Evolutionary conservation across 2,888 invertebrate species (phyloP).

Genomic region (Callyntrura guangdongensis): DNA sequence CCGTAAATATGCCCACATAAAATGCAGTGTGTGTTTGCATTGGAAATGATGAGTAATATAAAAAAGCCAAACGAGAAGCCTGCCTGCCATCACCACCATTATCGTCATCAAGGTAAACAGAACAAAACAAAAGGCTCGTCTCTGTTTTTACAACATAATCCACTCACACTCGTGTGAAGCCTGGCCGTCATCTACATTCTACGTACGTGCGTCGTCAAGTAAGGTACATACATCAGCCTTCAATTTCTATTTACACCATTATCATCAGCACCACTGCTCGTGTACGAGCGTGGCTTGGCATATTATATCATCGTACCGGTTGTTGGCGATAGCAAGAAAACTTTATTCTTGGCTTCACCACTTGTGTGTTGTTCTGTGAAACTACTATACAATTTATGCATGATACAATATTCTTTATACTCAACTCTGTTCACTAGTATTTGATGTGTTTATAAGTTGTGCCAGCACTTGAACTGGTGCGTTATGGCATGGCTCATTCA

Average conservation of each 20-base stretch:
- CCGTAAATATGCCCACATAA: neutral
- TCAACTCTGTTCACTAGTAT: neutral
- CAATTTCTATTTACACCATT: slow-evolving; percentile 42
- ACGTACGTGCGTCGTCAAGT: neutral
- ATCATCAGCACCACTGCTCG: slow-evolving; percentile 37
- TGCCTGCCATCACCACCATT: slow-evolving; percentile 42
- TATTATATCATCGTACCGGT: slow-evolving; percentile 18
- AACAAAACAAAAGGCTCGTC: slow-evolving; percentile 44
- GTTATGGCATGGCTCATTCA: slow-evolving; percentile 68
- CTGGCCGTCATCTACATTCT: neutral
- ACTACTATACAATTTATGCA: slow-evolving; percentile 50
- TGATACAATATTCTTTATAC: slow-evolving; percentile 33
- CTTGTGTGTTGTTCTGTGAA: slow-evolving; percentile 18
- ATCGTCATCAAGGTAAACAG: slow-evolving; percentile 72
- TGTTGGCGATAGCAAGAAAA: no score
- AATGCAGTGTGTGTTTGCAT: slow-evolving; percentile 24
- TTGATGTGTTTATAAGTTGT: slow-evolving; percentile 20
- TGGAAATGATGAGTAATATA: slow-evolving; percentile 10
- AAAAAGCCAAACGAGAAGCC: slow-evolving; percentile 33
- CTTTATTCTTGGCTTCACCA: neutral
- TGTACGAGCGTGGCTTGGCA: slow-evolving; percentile 38
- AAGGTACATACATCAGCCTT: slow-evolving; percentile 3
- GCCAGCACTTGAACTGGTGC: slow-evolving; percentile 46
- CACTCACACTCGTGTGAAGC: slow-evolving; percentile 47
- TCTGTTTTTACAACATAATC: slow-evolving; percentile 66